Evolutionary conservation across 2,797 vertebrate genomes (phyloP), one percentile per base, ranked within the genome.

Genomic region (Cryptoblepharus egeriae): DNA sequence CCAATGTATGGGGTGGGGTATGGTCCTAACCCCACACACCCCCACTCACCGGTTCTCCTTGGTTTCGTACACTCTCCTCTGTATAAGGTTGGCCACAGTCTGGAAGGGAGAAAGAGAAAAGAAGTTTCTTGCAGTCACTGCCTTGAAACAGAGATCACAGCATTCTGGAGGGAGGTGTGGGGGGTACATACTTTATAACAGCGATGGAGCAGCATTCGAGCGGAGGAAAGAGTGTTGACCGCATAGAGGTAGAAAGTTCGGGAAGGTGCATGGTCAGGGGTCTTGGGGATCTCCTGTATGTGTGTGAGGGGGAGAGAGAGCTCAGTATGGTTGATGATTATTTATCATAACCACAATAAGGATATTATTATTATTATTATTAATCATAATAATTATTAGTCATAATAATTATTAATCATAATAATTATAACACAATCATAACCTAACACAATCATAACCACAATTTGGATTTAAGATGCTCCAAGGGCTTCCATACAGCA

Each of bases 201-300:
- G 49, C 96, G 93, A 85, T 98, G 97, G 45, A 99, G 95, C 86
- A 99, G 92, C 96, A 99, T 96, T 35, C 97, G 96, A 0, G 97
- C 96, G 0, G 97, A 96, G 0, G 97, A 90, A 13, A 96, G 95
- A 57, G 97, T 95, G 87, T 97, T 98, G 82, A 98, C 98, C 0
- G 97, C 96, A 88, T 99, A 99, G 76, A 99, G 96, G 93, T 99
- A 99, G 94, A 99, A 99, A 26, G 98, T 99, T 65, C 98, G 96
- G 70, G 98, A 98, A 0, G 98, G 98, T 0, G 98, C 98, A 0
- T 97, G 97, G 92, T 99, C 98, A 0, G 98, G 98, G 0, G 98
- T 99, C 93, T 99, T 99, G 37, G 98, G 98, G 88, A 99, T 97
- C 95, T 99, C 98, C 98, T 99, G 85, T 57, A 71, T 28, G 80